These are phyloP conservation scores for Galerucella nymphaeae DNA, from an alignment of 2,888 invertebrate species.

Conservation along the genomic window DNA sequence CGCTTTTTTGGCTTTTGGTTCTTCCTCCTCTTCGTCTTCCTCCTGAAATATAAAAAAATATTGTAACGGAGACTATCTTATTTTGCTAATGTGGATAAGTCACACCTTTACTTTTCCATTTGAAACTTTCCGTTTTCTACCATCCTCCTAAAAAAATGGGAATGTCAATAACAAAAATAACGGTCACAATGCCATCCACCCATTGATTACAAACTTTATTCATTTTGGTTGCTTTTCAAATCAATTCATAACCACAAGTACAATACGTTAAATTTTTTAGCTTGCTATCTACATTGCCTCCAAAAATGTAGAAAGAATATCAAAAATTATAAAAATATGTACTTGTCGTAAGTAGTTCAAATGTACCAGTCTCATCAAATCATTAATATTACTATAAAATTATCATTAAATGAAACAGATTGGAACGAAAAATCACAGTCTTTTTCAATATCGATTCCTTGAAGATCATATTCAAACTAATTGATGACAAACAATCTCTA, in stretches of 20 bases:
- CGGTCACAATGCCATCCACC: not conserved
- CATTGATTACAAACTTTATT: not conserved
- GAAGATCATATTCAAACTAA: too few species aligned
- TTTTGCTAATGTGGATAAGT: slow-evolving; percentile 14
- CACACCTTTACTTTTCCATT: slow-evolving; percentile 59
- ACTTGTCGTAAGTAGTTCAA: too few species aligned
- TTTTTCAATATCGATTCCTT: too few species aligned
- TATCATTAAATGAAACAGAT: too few species aligned
- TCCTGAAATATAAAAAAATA: slow-evolving; percentile 64
- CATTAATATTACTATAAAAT: too few species aligned
- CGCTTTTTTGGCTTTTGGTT: slow-evolving; percentile 80
- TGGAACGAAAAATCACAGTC: too few species aligned
- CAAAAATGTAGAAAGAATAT: too few species aligned
- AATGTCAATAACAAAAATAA: slow-evolving; percentile 33
- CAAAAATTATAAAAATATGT: too few species aligned
- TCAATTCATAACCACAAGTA: not conserved
- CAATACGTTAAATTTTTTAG: too few species aligned
- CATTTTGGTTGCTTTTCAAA: not conserved
- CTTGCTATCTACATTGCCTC: too few species aligned
- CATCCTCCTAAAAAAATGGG: slow-evolving; percentile 51
- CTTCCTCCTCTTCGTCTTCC: slow-evolving; percentile 79
- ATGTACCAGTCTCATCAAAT: too few species aligned
- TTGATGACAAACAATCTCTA: too few species aligned
- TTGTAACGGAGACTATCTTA: slow-evolving; percentile 24
- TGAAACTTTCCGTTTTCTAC: slow-evolving; percentile 59